A percentile compares a stretch with the other conserved stretches of the same genome.
phyloP scores from a whole-genome alignment of 1,140 invertebrate species.

The Panagrolaimus sp. region DNA sequence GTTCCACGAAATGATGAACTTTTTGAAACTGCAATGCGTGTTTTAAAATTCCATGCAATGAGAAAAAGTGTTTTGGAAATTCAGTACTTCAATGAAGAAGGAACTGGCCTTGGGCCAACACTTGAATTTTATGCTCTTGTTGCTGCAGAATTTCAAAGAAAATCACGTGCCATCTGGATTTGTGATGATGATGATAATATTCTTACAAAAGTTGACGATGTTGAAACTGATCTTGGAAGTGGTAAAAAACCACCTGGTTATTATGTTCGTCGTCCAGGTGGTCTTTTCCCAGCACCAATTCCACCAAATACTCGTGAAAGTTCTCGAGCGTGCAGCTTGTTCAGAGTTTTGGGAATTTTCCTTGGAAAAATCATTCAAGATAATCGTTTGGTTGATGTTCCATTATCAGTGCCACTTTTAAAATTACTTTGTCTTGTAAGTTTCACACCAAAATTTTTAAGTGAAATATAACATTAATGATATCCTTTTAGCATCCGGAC shows the following conservation, averaged over 20 bases:
- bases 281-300: slow-evolving; percentile 88
- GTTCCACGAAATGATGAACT: slow-evolving; percentile 75
- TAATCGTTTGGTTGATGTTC: slow-evolving; percentile 88
- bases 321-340: slow-evolving; percentile 65
- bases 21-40: slow-evolving; percentile 85
- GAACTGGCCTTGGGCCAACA: slow-evolving; percentile 94
- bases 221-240: slow-evolving; percentile 64
- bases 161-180: slow-evolving; percentile 84
- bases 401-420: slow-evolving; percentile 84
- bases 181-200: slow-evolving; percentile 71
- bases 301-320: slow-evolving; percentile 66
- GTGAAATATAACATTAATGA: neutral
- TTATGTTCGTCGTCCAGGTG: slow-evolving; percentile 78
- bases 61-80: slow-evolving; percentile 90
- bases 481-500: slow-evolving; percentile 18
- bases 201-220: slow-evolving; percentile 34
- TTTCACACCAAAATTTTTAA: neutral
- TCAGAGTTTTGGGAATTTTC: slow-evolving; percentile 85
- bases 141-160: slow-evolving; percentile 76
- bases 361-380: slow-evolving; percentile 77
- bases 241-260: slow-evolving; percentile 71
- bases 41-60: slow-evolving; percentile 83
- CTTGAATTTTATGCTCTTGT: slow-evolving; percentile 95
- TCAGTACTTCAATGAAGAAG: slow-evolving; percentile 91
- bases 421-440: slow-evolving; percentile 73